phyloP scores from a whole-genome alignment of 2,113 vertebrate species.

The Entomyzon cyanotis region DNA sequence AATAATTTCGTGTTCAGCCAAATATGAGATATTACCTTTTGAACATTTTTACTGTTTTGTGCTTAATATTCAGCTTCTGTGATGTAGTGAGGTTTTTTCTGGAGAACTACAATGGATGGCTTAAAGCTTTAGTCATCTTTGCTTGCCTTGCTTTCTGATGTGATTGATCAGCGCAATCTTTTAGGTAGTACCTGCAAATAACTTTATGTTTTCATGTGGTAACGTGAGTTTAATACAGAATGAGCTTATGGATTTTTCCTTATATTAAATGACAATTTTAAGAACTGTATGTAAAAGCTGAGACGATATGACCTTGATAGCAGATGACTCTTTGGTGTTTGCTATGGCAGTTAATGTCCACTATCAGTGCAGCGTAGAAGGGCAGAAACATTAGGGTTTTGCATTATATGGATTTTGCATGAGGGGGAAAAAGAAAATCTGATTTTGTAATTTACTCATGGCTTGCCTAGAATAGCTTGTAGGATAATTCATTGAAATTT shows the following conservation, averaged over 20 bases:
- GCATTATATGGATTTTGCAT: not conserved
- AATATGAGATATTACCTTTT: not conserved
- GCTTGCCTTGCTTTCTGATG: not conserved
- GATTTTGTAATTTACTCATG: not conserved
- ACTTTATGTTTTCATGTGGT: not conserved
- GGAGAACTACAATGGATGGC: not conserved
- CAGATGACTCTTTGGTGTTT: not conserved
- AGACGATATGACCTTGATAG: not conserved
- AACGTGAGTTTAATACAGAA: not conserved
- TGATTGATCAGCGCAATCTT: not conserved
- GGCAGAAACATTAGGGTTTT: not conserved
- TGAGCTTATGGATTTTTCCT: not conserved
- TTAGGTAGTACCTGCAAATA: not conserved
- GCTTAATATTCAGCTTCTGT: not conserved
- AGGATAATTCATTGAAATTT: not conserved
- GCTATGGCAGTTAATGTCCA: not conserved
- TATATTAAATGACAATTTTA: not conserved
- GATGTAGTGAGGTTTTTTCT: not conserved
- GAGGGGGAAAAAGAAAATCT: fast-evolving
- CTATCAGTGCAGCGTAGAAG: not conserved
- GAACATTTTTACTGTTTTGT: not conserved
- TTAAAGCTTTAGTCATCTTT: not conserved
- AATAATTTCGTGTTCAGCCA: not conserved
- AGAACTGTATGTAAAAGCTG: not conserved
- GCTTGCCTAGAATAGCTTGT: not conserved